A percentile compares a stretch with the other conserved stretches of the same genome.
Conservation (phyloP, 2,797 vertebrate genomes). For the Pampus argenteus region DNA sequence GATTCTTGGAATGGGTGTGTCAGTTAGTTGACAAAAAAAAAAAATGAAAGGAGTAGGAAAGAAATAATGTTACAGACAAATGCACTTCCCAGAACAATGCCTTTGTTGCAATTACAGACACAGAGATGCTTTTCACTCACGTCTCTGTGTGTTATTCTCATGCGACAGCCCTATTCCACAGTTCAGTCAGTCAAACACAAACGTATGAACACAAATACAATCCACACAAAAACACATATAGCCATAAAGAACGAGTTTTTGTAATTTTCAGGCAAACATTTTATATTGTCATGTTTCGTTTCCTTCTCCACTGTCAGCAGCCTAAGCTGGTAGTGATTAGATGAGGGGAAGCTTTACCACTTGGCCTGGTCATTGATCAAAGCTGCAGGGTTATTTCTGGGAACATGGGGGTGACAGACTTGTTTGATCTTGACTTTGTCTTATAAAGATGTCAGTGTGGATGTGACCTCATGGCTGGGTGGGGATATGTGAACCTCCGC, state of each 20-base stretch:
- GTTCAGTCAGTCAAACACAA: slow-evolving; percentile 26
- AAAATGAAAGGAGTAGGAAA: slow-evolving; percentile 61
- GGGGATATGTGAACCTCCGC: slow-evolving; percentile 37
- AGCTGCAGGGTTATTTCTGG: slow-evolving; percentile 30
- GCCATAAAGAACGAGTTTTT: slow-evolving; percentile 8
- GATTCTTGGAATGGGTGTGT: slow-evolving; percentile 85
- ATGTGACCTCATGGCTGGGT: slow-evolving; percentile 41
- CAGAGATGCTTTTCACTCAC: slow-evolving; percentile 38
- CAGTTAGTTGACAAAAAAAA: slow-evolving; percentile 69
- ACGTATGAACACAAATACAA: slow-evolving; percentile 21
- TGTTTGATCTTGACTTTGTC: slow-evolving; percentile 65
- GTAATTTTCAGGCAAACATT: background rate
- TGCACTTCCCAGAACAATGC: slow-evolving; percentile 66
- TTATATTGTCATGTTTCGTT: slow-evolving; percentile 13
- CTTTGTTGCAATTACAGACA: slow-evolving; percentile 62
- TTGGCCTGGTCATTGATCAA: slow-evolving; percentile 39
- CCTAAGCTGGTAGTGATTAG: slow-evolving; percentile 41
- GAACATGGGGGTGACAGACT: slow-evolving; percentile 35
- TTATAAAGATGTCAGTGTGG: slow-evolving; percentile 51
- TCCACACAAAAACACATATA: slow-evolving; percentile 17
- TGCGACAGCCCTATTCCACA: slow-evolving; percentile 30
- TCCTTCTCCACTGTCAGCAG: slow-evolving; percentile 15
- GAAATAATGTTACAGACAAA: slow-evolving; percentile 68
- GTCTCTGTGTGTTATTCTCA: slow-evolving; percentile 35
- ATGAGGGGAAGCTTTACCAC: slow-evolving; percentile 33